Evolutionary conservation across 2,113 vertebrate genomes (phyloP), one percentile per base, ranked within the genome.

Genomic region (Zingel zingel): DNA sequence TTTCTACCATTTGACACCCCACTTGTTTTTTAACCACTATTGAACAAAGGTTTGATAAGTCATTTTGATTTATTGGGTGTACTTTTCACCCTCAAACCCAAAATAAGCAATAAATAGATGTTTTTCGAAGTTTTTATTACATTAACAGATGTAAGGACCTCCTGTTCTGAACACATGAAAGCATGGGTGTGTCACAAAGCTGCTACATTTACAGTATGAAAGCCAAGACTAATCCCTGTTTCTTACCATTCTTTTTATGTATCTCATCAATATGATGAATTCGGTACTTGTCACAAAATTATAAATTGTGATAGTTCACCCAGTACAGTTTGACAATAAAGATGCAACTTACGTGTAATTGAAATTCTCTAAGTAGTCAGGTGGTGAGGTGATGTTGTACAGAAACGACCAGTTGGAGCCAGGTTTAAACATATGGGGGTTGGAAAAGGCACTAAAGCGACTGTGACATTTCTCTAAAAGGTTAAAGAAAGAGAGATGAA

Each of bases 391-490:
- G 59, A 58, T 0, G 61, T 93, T 94, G 87, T 82, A 21, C 1
- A 92, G 79, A 69, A 91, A 89, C 0, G 88, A 82, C 93, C 91
- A 93, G 87, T 81, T 89, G 70, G 65, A 54, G 12, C 65, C 63
- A 0, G 8, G 2, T 5, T 54, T 27, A 74, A 74, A 91, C 63
- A 92, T 6, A 14, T 87, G 9, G 0, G 83, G 87, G 83, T 91
- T 85, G 12, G 53, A 67, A 11, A 47, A 77, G 4, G 5, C 0
- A 39, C 77, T 39, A 0, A 9, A 0, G 16, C 0, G 56, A 27
- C 10, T 25, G 7, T 86, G 69, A 48, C 94, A 94, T 0, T 0
- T 2, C 0, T 59, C 94, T 95, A n/a, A 39, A 30, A 0, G 43
- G 33, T 14, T 19, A 15, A 69, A 15, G 0, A 73, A 23, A 45